Percentiles rank a stretch among this genome's conserved stretches.
These are phyloP conservation scores for Drosophila busckii DNA, from an alignment of 1,140 invertebrate species.

Conservation along the genomic window DNA sequence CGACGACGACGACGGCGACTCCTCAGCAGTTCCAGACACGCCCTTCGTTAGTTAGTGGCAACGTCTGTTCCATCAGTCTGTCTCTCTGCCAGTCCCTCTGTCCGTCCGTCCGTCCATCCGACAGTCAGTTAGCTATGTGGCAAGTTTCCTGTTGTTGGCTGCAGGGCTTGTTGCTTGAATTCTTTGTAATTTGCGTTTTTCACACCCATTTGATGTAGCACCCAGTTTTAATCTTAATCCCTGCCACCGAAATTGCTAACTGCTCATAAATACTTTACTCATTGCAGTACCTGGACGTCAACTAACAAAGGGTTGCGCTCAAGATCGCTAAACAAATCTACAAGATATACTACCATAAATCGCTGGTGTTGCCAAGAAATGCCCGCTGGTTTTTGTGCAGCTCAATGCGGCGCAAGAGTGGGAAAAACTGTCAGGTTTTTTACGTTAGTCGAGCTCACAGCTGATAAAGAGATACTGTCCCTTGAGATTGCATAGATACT, in stretches of 20 bases:
- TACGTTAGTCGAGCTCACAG: conserved; percentile 35
- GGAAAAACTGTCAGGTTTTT: conserved; percentile 70
- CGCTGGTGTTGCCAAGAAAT: conserved; percentile 58
- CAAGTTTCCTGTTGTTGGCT: conserved; percentile 59
- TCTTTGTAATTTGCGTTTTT: conserved; percentile 76
- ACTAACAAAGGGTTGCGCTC: conserved; percentile 11
- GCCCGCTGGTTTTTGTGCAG: conserved; percentile 15
- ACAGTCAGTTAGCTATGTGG: conserved; percentile 51
- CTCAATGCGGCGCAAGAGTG: conserved; percentile 21
- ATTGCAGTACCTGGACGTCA: background rate
- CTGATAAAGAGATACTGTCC: conserved; percentile 22
- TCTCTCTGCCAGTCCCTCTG: conserved; percentile 14
- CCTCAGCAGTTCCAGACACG: conserved; percentile 51
- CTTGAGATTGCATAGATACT: conserved; percentile 29
- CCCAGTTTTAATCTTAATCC: conserved; percentile 72
- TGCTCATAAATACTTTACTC: conserved; percentile 45
- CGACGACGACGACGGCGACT: conserved; percentile 17
- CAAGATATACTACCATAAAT: conserved; percentile 46
- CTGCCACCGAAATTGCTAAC: conserved; percentile 71
- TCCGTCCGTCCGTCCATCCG: conserved; percentile 26
- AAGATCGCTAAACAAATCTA: conserved; percentile 8
- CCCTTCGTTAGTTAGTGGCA: conserved; percentile 68
- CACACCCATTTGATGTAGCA: conserved; percentile 74
- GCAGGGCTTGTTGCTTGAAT: conserved; percentile 35
- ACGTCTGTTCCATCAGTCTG: conserved; percentile 26